Evolutionary conservation across 2,113 vertebrate species (phyloP), one percentile per base, ranked within the genome.

Genomic region (Ciconia boyciana): DNA sequence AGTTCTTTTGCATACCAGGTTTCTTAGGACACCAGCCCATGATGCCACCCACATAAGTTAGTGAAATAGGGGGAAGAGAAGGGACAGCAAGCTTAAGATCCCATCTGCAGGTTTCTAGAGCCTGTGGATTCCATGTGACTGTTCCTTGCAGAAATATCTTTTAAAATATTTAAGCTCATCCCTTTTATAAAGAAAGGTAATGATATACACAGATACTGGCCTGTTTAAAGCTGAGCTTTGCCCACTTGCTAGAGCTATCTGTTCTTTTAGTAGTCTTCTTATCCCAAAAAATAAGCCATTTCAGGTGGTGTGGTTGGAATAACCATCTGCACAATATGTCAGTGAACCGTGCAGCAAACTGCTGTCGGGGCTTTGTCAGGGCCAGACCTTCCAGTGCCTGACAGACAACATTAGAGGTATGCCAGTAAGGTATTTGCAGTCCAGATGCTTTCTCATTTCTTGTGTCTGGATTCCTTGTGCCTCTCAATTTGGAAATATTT

Each of bases 41-140:
- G 0, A 16, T 62, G 29, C 60, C 43, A 87, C 4, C 4, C 34
- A 19, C 0, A 0, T 13, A 24, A 52, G 11, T 21, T 9, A 43
- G 32, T 68, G 72, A 87, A 44, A 82, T 3, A 25, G 26, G 41
- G 70, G 39, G 58, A 60, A 57, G 77, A 70, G 60, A 70, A 87
- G 48, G 52, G 24, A 21, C 60, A 81, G 46, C 41, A 41, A 65
- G 18, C 24, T n/a, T 43, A 41, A 57, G 20, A 61, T 74, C 22
- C 32, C 32, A 48, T 14, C 28, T 95, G n/a, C 29, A 55, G 46
- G 16, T 81, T 89, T 93, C 80, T 52, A 18, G 49, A 89, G 44
- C 36, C 32, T 57, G 31, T 85, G 62, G 66, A 25, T 83, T 92
- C 57, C 64, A 28, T 16, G 10, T 14, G 21, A 39, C 68, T 83